Percentiles rank a stretch among this genome's conserved stretches.
Conservation (phyloP, 2,113 vertebrate genomes). For the Ivindomyrus marchei region DNA sequence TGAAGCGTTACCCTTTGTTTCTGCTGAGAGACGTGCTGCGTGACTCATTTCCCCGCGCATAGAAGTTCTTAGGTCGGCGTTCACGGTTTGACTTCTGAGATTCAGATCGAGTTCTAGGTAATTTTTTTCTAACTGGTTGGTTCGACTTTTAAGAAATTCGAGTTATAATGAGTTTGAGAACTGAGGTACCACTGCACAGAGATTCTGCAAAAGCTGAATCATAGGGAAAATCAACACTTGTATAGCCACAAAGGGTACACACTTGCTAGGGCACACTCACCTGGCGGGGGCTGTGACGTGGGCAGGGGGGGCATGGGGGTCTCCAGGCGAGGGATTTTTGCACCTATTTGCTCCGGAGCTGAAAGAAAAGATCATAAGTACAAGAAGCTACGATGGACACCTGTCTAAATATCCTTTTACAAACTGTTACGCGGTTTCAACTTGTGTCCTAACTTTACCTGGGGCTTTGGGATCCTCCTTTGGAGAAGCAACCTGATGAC, state of each 20-base stretch:
- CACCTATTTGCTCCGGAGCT: slow-evolving; percentile 78
- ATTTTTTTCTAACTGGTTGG: too few relatives aligned
- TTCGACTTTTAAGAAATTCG: too few relatives aligned
- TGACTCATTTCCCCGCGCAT: too few relatives aligned
- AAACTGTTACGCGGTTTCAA: not conserved
- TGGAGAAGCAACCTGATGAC: slow-evolving; percentile 74
- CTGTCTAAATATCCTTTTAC: not conserved
- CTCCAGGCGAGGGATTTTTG: slow-evolving; percentile 89
- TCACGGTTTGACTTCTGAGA: too few relatives aligned
- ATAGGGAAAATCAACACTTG: not conserved
- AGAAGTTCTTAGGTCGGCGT: too few relatives aligned
- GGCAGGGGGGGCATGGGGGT: slow-evolving; percentile 83
- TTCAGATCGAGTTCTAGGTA: too few relatives aligned
- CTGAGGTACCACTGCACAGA: not conserved
- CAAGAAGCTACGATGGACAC: not conserved
- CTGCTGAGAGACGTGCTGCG: too few relatives aligned
- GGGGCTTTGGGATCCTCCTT: slow-evolving; percentile 86
- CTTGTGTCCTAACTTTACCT: slow-evolving; percentile 59
- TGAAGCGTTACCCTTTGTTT: too few relatives aligned
- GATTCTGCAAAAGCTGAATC: not conserved
- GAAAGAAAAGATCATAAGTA: slow-evolving; percentile 15
- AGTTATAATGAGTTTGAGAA: too few relatives aligned
- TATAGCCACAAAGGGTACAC: not conserved
- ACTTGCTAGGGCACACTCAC: slow-evolving; percentile 48
- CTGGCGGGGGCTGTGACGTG: slow-evolving; percentile 78